Percentiles rank a stretch among this genome's conserved stretches.
These are phyloP conservation scores for Linnaemya tessellans DNA, from an alignment of 2,888 invertebrate genomes.

Conservation along the genomic window DNA sequence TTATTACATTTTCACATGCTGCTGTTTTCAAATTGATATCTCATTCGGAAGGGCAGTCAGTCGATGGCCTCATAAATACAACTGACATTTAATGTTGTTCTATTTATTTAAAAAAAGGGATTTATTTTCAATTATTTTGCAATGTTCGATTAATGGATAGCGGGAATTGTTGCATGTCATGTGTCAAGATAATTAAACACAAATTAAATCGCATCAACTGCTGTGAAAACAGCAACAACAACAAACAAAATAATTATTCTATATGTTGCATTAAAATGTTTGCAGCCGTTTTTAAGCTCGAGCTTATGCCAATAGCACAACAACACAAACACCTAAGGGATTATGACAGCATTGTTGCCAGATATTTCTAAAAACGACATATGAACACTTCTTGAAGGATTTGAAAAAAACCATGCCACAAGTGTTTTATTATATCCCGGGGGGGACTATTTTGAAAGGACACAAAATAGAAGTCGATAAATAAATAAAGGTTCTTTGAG, in stretches of 20 bases:
- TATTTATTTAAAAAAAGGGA: conserved; percentile 21
- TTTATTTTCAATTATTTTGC: conserved; percentile 46
- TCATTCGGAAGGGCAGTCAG: neutral
- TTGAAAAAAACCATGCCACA: too few species aligned
- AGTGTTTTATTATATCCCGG: too few species aligned
- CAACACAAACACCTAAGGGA: neutral
- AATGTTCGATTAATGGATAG: conserved; percentile 15
- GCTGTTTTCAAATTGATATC: too few species aligned
- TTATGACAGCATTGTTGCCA: neutral
- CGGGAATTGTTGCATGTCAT: conserved; percentile 10
- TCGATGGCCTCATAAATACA: neutral
- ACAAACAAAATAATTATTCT: conserved; percentile 33
- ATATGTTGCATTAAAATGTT: conserved; percentile 25
- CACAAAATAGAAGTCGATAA: too few species aligned
- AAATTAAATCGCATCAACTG: conserved; percentile 17
- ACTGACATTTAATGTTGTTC: neutral
- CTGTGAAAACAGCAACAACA: neutral
- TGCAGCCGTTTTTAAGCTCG: neutral
- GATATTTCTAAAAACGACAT: too few species aligned
- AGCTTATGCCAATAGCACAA: neutral
- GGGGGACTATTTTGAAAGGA: too few species aligned
- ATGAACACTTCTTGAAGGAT: too few species aligned
- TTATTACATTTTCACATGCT: neutral
- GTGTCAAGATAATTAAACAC: conserved; percentile 50
- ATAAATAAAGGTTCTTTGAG: too few species aligned